Evolutionary conservation across 2,888 invertebrate species (phyloP).

Genomic region (Cheilosia impressa): DNA sequence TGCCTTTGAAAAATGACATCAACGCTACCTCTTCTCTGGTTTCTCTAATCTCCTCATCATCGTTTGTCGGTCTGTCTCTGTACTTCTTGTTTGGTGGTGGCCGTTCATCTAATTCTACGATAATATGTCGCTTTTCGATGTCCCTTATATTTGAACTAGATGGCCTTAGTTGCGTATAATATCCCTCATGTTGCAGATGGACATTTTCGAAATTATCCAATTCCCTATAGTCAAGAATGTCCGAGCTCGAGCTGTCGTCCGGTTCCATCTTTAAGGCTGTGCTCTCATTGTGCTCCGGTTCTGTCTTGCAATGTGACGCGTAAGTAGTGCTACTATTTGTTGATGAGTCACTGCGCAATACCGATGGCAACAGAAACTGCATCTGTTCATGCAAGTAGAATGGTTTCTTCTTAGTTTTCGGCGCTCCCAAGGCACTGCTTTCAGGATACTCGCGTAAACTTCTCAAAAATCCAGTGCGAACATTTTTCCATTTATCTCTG

Average conservation of each 20-base stretch:
- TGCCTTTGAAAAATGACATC: conserved; percentile 75
- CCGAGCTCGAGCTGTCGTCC: conserved; percentile 49
- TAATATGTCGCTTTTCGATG: neutral
- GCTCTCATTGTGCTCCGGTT: neutral
- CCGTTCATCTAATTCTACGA: neutral
- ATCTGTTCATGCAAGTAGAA: conserved; percentile 75
- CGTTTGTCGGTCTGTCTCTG: neutral
- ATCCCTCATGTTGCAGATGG: neutral
- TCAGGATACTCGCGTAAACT: conserved; percentile 69
- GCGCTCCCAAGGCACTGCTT: conserved; percentile 22
- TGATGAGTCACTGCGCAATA: conserved; percentile 18
- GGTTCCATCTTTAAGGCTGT: neutral
- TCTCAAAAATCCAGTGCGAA: conserved; percentile 75
- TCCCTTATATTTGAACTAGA: conserved; percentile 24
- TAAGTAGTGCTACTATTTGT: neutral
- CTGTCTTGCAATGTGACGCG: conserved; percentile 1
- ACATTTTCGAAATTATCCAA: conserved; percentile 34
- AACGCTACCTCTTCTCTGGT: conserved; percentile 65
- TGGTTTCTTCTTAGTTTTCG: conserved; percentile 48
- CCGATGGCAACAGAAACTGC: conserved; percentile 67
- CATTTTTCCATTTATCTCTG: conserved; percentile 76
- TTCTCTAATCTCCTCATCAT: conserved; percentile 8
- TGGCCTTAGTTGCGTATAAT: conserved; percentile 16
- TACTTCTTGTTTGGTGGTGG: conserved; percentile 29
- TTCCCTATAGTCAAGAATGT: conserved; percentile 35